Evolutionary conservation across 2,113 vertebrate species (phyloP), one percentile per base, ranked within the genome.

Genomic region (Gyps fulvus): DNA sequence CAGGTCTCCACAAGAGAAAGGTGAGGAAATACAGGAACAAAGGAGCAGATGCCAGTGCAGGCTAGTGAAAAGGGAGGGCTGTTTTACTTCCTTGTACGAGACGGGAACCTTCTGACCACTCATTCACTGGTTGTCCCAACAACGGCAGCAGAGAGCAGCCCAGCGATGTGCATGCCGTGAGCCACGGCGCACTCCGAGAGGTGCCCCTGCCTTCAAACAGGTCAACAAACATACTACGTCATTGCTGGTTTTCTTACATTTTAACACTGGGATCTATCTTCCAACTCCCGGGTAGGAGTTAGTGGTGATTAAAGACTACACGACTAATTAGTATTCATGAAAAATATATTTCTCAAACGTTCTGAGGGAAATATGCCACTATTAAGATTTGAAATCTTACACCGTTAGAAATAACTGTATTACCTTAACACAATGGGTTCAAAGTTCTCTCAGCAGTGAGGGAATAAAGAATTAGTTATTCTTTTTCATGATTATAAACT

Each of bases 181-280:
- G 58, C 25, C n/a, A 21, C 0, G 1, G 59, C 18, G 14, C 15
- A 1, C 23, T 52, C 31, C 61, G 52, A 57, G 74, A 62, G 36
- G 6, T 38, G 45, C 5, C 8, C 17, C 70, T 55, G 5, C 70
- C 54, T 66, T 36, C 65, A 47, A 74, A 65, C 6, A 73, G 16
- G 26, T 38, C 69, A 77, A 29, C 27, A 59, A 63, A 73, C 0
- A 0, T 0, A 21, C 38, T 13, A 13, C 0, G 1, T 9, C 63
- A 43, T 2, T 22, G 23, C 11, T 17, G 1, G 8, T 27, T 81
- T 90, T 42, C 70, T 58, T 70, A 12, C 1, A 0, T 74, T 70
- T 47, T 50, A 63, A n/a, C 55, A 27, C 63, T 31, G n/a, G 31
- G 76, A 80, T 63, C 79, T 25, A 11, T 54, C 29, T 89, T 63